Evolutionary conservation across 2,797 vertebrate species (phyloP).

Genomic region (Acrossocheilus wenchowensis): DNA sequence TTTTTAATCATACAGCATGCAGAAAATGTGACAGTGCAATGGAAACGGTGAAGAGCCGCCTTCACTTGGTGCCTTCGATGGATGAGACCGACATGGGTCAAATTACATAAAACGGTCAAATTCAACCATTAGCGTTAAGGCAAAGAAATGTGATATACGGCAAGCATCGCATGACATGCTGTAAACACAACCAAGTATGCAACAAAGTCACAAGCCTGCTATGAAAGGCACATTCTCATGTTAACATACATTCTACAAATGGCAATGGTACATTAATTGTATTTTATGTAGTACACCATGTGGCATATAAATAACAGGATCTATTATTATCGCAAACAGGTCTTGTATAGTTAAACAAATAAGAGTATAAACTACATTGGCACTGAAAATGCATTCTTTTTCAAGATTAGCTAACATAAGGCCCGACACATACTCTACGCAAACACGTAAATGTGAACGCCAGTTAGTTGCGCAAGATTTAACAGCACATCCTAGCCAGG

Average conservation of each 20-base stretch:
- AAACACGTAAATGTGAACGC: background rate
- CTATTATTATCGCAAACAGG: background rate
- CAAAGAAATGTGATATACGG: slow-evolving; percentile 35
- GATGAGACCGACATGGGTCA: slow-evolving; percentile 30
- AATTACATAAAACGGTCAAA: slow-evolving; percentile 31
- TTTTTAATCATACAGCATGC: slow-evolving; percentile 58
- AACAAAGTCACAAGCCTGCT: slow-evolving; percentile 46
- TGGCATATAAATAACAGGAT: background rate
- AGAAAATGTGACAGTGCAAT: slow-evolving; percentile 45
- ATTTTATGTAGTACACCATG: background rate
- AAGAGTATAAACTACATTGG: background rate
- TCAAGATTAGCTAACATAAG: background rate
- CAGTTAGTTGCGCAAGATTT: background rate
- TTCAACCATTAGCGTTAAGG: slow-evolving; percentile 28
- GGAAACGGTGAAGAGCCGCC: slow-evolving; percentile 12
- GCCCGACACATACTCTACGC: background rate
- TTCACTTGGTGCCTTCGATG: background rate
- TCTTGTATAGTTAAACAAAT: background rate
- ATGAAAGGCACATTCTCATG: slow-evolving; percentile 49
- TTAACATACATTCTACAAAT: slow-evolving; percentile 27
- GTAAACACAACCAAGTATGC: slow-evolving; percentile 38
- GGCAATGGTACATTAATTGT: background rate
- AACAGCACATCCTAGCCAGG: background rate
- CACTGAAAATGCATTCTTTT: background rate
- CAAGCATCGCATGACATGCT: slow-evolving; percentile 57